A percentile compares a stretch with the other conserved stretches of the same genome.
Conservation (phyloP, 2,113 vertebrate species). For the Eupsittula cactorum region DNA sequence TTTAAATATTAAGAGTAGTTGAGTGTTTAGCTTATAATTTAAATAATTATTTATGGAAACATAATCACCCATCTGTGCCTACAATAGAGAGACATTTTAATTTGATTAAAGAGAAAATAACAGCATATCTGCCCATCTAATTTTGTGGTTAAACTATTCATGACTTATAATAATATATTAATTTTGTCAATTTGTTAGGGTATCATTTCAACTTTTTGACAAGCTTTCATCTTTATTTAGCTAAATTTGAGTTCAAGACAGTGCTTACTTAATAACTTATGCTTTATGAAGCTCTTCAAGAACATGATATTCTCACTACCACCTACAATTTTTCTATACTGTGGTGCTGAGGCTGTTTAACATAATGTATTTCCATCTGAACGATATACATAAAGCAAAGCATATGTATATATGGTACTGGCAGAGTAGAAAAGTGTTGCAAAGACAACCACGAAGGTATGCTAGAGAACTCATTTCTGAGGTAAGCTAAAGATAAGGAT, state of each 20-base stretch:
- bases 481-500: slow-evolving; percentile 66
- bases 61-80: slow-evolving; percentile 61
- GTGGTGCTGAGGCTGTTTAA: slow-evolving; percentile 21
- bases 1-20: slow-evolving; percentile 70
- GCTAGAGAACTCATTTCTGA: slow-evolving; percentile 29
- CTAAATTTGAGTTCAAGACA: slow-evolving; percentile 43
- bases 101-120: slow-evolving; percentile 75
- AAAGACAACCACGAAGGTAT: not conserved
- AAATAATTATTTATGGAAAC: slow-evolving; percentile 78
- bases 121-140: slow-evolving; percentile 27
- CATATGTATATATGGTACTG: not conserved
- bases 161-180: slow-evolving; percentile 77
- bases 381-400: slow-evolving; percentile 1
- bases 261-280: slow-evolving; percentile 64
- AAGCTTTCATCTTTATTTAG: slow-evolving; percentile 81
- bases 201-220: slow-evolving; percentile 79
- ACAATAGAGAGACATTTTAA: slow-evolving; percentile 49
- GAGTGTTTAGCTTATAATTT: slow-evolving; percentile 75
- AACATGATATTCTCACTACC: slow-evolving; percentile 32
- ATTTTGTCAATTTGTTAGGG: slow-evolving; percentile 81
- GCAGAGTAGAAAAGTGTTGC: slow-evolving; percentile 27
- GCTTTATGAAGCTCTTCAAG: slow-evolving; percentile 44
- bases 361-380: slow-evolving; percentile 9
- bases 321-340: slow-evolving; percentile 8
- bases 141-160: slow-evolving; percentile 70